These are phyloP conservation scores for Aphis craccivora DNA, from an alignment of 1,140 invertebrate species.

Conservation along the genomic window DNA sequence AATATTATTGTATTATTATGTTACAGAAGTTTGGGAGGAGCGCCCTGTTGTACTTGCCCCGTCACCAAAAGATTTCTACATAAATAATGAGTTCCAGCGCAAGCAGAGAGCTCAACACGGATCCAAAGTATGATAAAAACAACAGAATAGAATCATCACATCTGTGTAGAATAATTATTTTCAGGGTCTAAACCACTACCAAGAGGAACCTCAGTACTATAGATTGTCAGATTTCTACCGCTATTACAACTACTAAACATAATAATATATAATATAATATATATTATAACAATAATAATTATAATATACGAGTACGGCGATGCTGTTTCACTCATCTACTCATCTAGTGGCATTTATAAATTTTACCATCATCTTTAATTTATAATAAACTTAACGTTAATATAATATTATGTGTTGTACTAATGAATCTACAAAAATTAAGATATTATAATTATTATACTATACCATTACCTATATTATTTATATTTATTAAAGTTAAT, in stretches of 20 bases:
- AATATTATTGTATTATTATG: not conserved
- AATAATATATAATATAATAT: not conserved
- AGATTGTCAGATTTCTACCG: conserved; percentile 52
- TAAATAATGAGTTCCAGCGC: conserved; percentile 4
- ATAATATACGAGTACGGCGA: conserved; percentile 21
- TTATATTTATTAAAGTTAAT: conserved; percentile 26
- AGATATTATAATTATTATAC: not conserved
- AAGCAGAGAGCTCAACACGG: conserved; percentile 50
- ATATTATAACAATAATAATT: conserved; percentile 33
- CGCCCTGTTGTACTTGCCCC: conserved; percentile 37
- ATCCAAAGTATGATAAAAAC: conserved; percentile 33
- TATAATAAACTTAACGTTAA: conserved; percentile 16
- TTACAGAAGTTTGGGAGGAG: conserved; percentile 39
- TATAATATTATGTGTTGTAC: not conserved
- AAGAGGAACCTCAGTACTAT: conserved; percentile 51
- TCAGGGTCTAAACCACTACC: conserved; percentile 41
- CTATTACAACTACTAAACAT: conserved; percentile 37
- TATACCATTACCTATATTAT: conserved; percentile 18
- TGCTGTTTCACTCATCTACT: conserved; percentile 27
- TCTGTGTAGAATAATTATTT: conserved; percentile 52
- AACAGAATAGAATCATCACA: not conserved
- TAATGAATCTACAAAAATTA: not conserved
- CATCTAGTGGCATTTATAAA: conserved; percentile 42
- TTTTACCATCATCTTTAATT: conserved; percentile 16
- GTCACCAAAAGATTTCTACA: conserved; percentile 25